Evolutionary conservation across 2,888 invertebrate genomes (phyloP), one percentile per base, ranked within the genome.

Genomic region (Pycnomerus fuliginosus): DNA sequence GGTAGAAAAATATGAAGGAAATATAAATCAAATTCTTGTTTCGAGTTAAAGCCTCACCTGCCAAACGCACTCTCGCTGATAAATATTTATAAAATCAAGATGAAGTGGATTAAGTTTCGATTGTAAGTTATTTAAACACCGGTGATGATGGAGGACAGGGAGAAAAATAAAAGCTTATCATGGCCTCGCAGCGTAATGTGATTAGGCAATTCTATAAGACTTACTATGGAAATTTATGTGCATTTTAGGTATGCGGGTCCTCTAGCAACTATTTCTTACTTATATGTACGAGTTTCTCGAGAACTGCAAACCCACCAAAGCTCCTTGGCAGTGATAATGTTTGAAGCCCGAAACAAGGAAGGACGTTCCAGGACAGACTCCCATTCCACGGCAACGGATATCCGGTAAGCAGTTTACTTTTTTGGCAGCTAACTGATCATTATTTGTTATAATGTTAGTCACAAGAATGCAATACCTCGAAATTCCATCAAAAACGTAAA

Each of bases 241-340:
- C 10, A 22, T 67, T 68, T 11, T 61, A 78, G 78, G 72, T 82
- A 80, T 57, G 76, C 77, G 36, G 71, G 76, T 37, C 83, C 83
- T 1, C 61, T 82, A 40, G 74, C 80, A 2, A 70, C 82, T 31
- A 77, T 82, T 43, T 78, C 80, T 2, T 84, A 83, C 63, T 69
- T 85, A 16, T 83, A 82, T 61, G 79, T 84, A 29, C 75, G 80
- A 58, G 77, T 82, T 31, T 80, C 83, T 1, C 75, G 80, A 25
- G 83, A 84, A 61, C 62, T 85, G 20, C 75, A 79, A 28, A 71
- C 72, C 3, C 77, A 76, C 12, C 78, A 79, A 44, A 76, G 73
- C 10, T 76, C 78, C 3, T 66, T 76, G 33, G 74, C 78, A 1
- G 74, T 80, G 7, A 77, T 80, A 65, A 74, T 79, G 70, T 79